Conservation (phyloP, 2,888 invertebrate species). For the Dione vanillae region DNA sequence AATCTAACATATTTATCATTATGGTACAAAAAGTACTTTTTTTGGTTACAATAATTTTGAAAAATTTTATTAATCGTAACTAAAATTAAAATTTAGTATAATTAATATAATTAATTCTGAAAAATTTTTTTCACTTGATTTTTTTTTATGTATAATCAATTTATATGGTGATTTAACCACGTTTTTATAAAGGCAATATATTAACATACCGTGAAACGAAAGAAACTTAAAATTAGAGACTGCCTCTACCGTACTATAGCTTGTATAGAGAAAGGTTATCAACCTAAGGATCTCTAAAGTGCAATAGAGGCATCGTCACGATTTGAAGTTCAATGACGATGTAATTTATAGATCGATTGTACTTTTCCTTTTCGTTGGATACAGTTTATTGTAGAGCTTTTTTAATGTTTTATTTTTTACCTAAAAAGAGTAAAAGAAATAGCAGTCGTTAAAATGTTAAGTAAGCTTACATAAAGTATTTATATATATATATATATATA, state of each 20-base stretch:
- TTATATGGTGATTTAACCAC: neutral
- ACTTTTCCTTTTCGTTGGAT: slow-evolving; percentile 24
- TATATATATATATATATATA: too few relatives aligned
- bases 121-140: too few relatives aligned
- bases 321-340: slow-evolving; percentile 30
- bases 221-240: neutral
- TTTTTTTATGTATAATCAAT: too few relatives aligned
- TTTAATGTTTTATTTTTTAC: neutral
- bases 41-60: too few relatives aligned
- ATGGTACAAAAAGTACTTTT: too few relatives aligned
- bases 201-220: neutral
- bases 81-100: too few relatives aligned
- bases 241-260: neutral
- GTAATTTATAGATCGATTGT: slow-evolving; percentile 3
- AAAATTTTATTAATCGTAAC: too few relatives aligned
- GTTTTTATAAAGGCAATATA: neutral
- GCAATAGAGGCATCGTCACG: slow-evolving; percentile 5
- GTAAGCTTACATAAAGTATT: too few relatives aligned
- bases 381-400: neutral
- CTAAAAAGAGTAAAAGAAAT: neutral
- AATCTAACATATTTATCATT: neutral
- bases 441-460: neutral
- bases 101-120: too few relatives aligned
- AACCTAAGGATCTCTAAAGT: slow-evolving; percentile 28
- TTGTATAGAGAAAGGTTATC: slow-evolving; percentile 11